Evolutionary conservation across 2,113 vertebrate genomes (phyloP).

Genomic region (Silurus asotus): DNA sequence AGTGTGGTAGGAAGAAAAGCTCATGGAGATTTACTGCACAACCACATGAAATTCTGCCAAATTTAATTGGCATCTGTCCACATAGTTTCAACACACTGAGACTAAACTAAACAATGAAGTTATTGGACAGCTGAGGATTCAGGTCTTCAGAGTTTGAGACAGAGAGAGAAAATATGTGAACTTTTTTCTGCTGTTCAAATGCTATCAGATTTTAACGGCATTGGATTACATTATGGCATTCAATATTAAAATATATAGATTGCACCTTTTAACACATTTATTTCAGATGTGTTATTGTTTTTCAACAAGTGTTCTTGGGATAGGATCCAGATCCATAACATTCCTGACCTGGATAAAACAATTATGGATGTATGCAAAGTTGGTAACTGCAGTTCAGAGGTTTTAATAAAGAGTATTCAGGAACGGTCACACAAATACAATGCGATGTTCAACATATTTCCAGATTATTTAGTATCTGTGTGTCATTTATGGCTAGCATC

Average conservation of each 20-base stretch:
- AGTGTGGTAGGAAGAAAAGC: conserved; percentile 1
- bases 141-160: neutral
- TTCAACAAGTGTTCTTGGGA: neutral
- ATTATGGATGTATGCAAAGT: neutral
- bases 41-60: neutral
- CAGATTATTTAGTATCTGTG: no score
- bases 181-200: neutral
- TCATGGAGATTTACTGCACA: neutral
- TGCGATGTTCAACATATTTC: no score
- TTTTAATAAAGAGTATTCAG: no score
- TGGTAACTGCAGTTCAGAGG: no score
- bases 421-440: no score
- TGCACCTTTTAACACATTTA: neutral
- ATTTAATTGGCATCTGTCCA: conserved; percentile 8
- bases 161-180: neutral
- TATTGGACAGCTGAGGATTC: neutral
- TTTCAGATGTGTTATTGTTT: neutral
- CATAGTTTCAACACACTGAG: conserved; percentile 4
- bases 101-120: neutral
- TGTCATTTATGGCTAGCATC: no score
- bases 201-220: neutral
- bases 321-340: neutral
- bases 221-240: neutral
- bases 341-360: neutral
- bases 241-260: neutral